Percentiles rank a stretch among this genome's conserved stretches.
Evolutionary conservation across 1,140 invertebrate genomes (phyloP).

Genomic region (Magallana angulata): DNA sequence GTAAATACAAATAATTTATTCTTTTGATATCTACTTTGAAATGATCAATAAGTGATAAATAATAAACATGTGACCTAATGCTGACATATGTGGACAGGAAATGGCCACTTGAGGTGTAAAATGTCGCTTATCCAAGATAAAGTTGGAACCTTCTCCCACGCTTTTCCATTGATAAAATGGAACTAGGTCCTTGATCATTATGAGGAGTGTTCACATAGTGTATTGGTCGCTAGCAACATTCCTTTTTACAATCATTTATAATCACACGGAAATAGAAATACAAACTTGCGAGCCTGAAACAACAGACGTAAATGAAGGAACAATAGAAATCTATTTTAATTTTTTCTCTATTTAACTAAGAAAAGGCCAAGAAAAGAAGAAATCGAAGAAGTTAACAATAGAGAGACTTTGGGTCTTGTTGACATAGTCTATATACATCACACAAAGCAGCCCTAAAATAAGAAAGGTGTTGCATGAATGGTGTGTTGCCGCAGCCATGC

Average conservation of each 20-base stretch:
- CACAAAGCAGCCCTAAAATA: neutral
- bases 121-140: neutral
- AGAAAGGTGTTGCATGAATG: neutral
- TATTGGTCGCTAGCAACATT: neutral
- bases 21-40: too few species aligned
- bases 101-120: slow-evolving; percentile 20
- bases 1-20: too few species aligned
- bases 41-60: too few species aligned
- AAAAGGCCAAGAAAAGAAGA: neutral
- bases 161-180: slow-evolving; percentile 7
- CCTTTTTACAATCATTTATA: neutral
- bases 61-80: neutral
- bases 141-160: slow-evolving; percentile 10
- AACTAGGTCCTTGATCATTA: neutral
- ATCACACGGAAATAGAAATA: neutral
- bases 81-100: neutral
- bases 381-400: neutral
- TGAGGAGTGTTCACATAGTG: neutral
- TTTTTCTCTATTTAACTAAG: neutral
- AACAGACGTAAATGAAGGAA: neutral
- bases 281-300: neutral
- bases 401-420: slow-evolving; percentile 26
- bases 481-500: neutral
- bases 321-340: slow-evolving; percentile 3
- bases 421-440: slow-evolving; percentile 1